Evolutionary conservation across 2,113 vertebrate species (phyloP), one percentile per base, ranked within the genome.

Genomic region (Triplophysa dalaica): DNA sequence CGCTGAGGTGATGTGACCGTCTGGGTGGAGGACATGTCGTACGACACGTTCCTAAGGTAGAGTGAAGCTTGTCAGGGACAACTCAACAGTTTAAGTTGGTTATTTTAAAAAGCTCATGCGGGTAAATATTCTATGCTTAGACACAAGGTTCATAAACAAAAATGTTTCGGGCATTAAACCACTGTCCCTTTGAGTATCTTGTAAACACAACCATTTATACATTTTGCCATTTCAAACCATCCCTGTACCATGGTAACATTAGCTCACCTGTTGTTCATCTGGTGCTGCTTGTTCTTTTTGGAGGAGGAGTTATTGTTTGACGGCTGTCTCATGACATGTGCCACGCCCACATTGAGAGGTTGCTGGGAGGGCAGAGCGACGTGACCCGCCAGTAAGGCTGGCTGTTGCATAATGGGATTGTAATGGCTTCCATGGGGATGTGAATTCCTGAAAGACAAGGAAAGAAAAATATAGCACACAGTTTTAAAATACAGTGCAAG

Each of bases 351-450:
- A 52, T 96, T 99, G 86, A 99, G 92, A 4, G 97, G 95, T 90
- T 98, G 98, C 79, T 95, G 94, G 10, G 97, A 92, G 5, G 97
- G 98, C 70, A 99, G 94, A 3, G 96, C 91, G 88, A 99, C 94
- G 0, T 98, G 97, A 88, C 97, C 92, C 0, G 97, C 93, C 84
- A 99, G 84, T 81, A 99, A 92, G 4, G 96, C 90, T 0, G 97
- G 97, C 92, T 99, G 98, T 91, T 99, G 97, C 96, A 99, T 98
- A 93, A 99, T 98, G 92, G 98, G 95, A 90, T 98, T 99, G 72
- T 99, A 99, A 91, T 98, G 97, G 92, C 94, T 94, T 87, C 95
- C 92, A 0, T 98, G 98, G 79, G 95, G 91, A 11, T 98, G 97
- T 1, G 96, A 93, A 89, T 95, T 99, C 89, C 93, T 94, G 61